These are phyloP conservation scores for Otolemur garnettii DNA, from an alignment of 2,113 vertebrate genomes.

Conservation along the genomic window DNA sequence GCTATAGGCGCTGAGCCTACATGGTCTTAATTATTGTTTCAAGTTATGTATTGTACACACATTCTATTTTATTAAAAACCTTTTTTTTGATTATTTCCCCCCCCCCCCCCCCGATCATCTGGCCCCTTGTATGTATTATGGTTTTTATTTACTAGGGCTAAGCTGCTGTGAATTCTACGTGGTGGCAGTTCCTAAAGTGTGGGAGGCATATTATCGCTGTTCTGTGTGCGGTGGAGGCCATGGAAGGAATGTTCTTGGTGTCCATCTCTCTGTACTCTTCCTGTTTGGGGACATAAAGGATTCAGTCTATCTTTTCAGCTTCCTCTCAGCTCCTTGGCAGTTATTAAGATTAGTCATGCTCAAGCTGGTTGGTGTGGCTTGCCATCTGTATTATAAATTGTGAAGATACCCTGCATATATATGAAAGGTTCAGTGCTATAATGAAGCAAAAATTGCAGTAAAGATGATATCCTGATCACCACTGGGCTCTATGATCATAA, in stretches of 20 bases:
- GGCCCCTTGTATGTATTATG: neutral
- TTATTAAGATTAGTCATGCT: neutral
- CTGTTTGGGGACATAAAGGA: neutral
- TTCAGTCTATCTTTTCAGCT: neutral
- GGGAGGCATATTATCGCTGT: neutral
- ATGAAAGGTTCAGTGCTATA: neutral
- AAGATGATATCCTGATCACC: neutral
- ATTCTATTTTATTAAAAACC: neutral
- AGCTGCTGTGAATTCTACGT: neutral
- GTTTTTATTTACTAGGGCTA: neutral
- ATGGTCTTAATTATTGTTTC: neutral
- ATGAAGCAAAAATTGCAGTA: neutral
- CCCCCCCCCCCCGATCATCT: neutral
- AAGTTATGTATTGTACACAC: neutral
- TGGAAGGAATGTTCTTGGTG: neutral
- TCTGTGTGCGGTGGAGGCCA: neutral
- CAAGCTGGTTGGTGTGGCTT: neutral
- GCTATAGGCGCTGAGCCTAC: too few species aligned
- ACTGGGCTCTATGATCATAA: neutral
- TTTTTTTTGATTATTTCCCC: neutral
- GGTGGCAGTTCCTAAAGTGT: neutral
- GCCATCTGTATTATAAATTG: neutral
- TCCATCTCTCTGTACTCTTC: neutral
- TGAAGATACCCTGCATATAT: neutral
- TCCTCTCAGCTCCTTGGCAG: neutral